A percentile compares a stretch with the other conserved stretches of the same genome.
Evolutionary conservation across 2,113 vertebrate species (phyloP).

Genomic region (Malurus cyaneus): DNA sequence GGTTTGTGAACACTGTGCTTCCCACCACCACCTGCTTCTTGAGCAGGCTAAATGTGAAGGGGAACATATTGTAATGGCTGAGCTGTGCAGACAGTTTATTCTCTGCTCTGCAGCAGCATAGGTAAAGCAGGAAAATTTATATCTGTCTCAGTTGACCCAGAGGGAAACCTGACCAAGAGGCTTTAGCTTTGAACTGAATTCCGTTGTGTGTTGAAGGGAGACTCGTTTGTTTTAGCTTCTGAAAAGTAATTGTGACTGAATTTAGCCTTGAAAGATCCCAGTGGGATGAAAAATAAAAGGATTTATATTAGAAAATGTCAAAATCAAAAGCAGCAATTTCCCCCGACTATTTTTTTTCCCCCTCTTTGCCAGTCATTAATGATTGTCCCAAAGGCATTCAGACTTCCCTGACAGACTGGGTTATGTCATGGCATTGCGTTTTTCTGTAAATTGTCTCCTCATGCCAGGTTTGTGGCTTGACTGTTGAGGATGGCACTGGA

Average conservation of each 20-base stretch:
- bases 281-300: neutral
- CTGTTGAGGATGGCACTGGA: neutral
- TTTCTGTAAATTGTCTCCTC: neutral
- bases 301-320: neutral
- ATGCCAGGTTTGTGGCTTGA: neutral
- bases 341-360: no score
- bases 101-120: neutral
- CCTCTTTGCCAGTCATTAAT: neutral
- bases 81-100: conserved; percentile 1
- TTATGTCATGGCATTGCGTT: neutral
- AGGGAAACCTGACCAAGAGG: neutral
- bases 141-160: neutral
- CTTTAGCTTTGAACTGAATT: neutral
- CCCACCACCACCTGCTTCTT: neutral
- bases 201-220: neutral
- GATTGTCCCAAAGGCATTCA: neutral
- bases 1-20: neutral
- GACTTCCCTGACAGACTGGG: neutral
- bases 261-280: neutral
- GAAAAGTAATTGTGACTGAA: neutral
- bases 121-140: neutral
- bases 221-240: neutral
- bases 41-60: neutral
- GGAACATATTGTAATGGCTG: neutral
- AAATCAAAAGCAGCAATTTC: neutral